Percentiles rank a stretch among this genome's conserved stretches.
phyloP scores from a whole-genome alignment of 30 jellyfish, hydroid and myxozoan species.

The Pelagia noctiluca region DNA sequence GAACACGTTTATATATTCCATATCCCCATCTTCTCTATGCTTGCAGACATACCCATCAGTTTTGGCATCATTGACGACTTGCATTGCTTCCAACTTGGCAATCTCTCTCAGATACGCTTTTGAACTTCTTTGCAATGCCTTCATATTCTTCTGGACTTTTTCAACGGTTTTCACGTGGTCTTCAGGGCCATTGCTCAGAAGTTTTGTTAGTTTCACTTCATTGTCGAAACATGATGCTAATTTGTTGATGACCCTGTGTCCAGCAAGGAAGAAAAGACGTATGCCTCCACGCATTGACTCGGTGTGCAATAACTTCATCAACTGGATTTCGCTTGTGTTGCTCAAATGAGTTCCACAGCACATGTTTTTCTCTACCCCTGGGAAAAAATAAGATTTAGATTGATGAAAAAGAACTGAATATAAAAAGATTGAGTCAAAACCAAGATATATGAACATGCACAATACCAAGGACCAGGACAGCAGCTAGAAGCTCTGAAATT shows the following conservation, averaged over 20 bases:
- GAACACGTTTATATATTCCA: conserved; percentile 78
- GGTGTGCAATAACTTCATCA: conserved; percentile 84
- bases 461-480: too few species aligned
- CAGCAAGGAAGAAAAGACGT: conserved; percentile 87
- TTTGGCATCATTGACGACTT: conserved; percentile 46
- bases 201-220: conserved; percentile 80
- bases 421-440: too few species aligned
- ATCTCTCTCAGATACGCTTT: conserved; percentile 73
- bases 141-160: conserved; percentile 70
- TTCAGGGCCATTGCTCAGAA: conserved; percentile 85
- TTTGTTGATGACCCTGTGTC: conserved; percentile 76
- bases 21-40: conserved; percentile 94
- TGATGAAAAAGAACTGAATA: too few species aligned
- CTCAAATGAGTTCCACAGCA: conserved; percentile 98
- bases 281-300: conserved; percentile 98
- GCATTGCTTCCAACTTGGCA: conserved; percentile 85
- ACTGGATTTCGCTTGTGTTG: conserved; percentile 87
- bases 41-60: conserved; percentile 67
- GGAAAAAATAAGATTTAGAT: neutral
- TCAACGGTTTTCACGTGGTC: conserved; percentile 85
- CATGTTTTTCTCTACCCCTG: conserved; percentile 94
- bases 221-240: conserved; percentile 70
- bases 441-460: too few species aligned
- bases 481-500: too few species aligned
- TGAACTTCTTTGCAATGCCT: conserved; percentile 54